These are phyloP conservation scores for Enteromius mattozi DNA, from an alignment of 2,797 vertebrate genomes.

Conservation along the genomic window DNA sequence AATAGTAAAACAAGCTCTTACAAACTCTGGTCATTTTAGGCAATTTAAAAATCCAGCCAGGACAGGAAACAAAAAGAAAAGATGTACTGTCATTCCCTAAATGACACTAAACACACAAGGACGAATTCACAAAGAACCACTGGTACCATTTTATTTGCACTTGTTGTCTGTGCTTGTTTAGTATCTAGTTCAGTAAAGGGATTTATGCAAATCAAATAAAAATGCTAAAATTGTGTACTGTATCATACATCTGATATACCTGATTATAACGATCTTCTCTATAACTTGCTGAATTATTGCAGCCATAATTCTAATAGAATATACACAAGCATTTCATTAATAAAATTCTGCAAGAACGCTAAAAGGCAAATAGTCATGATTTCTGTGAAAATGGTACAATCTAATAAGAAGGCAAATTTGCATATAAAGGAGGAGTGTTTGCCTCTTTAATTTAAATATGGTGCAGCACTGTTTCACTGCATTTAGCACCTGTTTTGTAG, in stretches of 20 bases:
- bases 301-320: not conserved
- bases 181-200: not conserved
- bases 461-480: not conserved
- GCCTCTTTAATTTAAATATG: not conserved
- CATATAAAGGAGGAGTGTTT: not conserved
- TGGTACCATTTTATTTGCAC: constrained; percentile 11
- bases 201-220: not conserved
- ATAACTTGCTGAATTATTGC: not conserved
- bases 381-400: not conserved
- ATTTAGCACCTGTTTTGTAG: not conserved
- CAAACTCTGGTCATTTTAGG: not conserved
- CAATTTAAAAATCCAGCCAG: not conserved
- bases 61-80: not conserved
- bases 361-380: not conserved
- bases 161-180: not conserved
- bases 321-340: not conserved
- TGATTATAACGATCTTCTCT: not conserved
- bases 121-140: not conserved
- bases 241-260: not conserved
- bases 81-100: not conserved
- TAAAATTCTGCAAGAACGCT: not conserved
- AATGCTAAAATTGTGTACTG: not conserved
- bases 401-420: not conserved
- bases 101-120: not conserved
- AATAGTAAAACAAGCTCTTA: not conserved